A percentile compares a stretch with the other conserved stretches of the same genome.
phyloP scores from a whole-genome alignment of 2,888 invertebrate species.

The Onchidella celtica region DNA sequence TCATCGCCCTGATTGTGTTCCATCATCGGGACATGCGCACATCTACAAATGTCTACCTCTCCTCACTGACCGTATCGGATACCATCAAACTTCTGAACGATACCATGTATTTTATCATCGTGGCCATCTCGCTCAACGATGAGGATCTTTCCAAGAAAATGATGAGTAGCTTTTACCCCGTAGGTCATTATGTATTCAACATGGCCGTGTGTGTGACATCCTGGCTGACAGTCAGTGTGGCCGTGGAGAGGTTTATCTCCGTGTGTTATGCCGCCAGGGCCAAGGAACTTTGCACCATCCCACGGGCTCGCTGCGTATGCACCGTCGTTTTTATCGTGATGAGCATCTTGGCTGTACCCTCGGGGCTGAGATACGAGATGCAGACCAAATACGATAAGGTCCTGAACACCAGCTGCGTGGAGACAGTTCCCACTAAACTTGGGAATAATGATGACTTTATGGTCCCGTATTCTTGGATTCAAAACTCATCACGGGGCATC shows the following conservation, averaged over 20 bases:
- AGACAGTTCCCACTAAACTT: slow-evolving; percentile 65
- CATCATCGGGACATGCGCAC: slow-evolving; percentile 69
- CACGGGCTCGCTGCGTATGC: slow-evolving; percentile 68
- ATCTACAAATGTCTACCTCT: slow-evolving; percentile 75
- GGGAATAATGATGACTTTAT: slow-evolving; percentile 72
- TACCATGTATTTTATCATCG: slow-evolving; percentile 72
- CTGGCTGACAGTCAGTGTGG: slow-evolving; percentile 77
- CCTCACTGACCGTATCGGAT: slow-evolving; percentile 75
- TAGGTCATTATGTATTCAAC: slow-evolving; percentile 76
- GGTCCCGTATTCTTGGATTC: slow-evolving; percentile 74
- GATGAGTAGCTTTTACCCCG: slow-evolving; percentile 72
- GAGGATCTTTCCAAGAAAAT: slow-evolving; percentile 58
- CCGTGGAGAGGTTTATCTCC: slow-evolving; percentile 74
- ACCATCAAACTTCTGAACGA: slow-evolving; percentile 75
- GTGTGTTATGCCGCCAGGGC: slow-evolving; percentile 75
- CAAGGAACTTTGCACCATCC: slow-evolving; percentile 65
- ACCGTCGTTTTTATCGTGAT: slow-evolving; percentile 72
- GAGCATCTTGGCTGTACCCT: slow-evolving; percentile 74
- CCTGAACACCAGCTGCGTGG: slow-evolving; percentile 63
- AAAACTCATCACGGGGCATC: slow-evolving; percentile 74
- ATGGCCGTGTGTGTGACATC: slow-evolving; percentile 73
- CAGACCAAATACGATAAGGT: slow-evolving; percentile 59
- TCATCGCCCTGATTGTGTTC: slow-evolving; percentile 70
- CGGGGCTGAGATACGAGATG: slow-evolving; percentile 72
- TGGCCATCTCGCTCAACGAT: slow-evolving; percentile 61